Conservation (phyloP, 2,113 vertebrate species). For the Rhombomys opimus region DNA sequence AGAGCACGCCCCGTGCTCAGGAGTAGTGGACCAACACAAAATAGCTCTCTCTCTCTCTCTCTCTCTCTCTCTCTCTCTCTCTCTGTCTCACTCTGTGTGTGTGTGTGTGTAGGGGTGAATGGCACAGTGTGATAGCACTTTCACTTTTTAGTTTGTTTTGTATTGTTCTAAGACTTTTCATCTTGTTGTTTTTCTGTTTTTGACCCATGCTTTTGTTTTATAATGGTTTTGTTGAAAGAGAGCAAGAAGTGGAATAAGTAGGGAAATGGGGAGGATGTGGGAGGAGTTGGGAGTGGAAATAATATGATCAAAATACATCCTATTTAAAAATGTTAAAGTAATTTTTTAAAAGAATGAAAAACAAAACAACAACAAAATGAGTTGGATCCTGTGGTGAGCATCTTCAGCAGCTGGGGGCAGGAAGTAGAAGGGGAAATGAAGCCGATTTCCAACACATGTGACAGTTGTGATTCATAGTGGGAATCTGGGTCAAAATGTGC, state of each 20-base stretch:
- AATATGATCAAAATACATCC: background rate
- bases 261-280: background rate
- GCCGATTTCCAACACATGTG: slow-evolving; percentile 81
- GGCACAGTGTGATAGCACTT: background rate
- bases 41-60: background rate
- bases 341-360: background rate
- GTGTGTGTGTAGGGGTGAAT: background rate
- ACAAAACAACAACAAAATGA: background rate
- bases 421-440: slow-evolving; percentile 31
- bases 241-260: background rate
- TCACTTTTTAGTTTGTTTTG: background rate
- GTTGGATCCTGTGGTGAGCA: slow-evolving; percentile 57
- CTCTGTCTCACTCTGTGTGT: background rate
- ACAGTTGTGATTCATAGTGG: slow-evolving; percentile 83
- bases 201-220: background rate
- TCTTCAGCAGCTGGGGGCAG: slow-evolving; percentile 56
- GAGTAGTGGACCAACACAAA: background rate
- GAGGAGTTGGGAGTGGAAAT: no score
- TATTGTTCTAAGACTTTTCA: background rate
- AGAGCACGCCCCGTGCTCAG: background rate
- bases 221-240: background rate
- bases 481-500: slow-evolving; percentile 85
- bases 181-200: background rate
- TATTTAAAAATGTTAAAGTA: background rate
- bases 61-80: background rate